phyloP scores from a whole-genome alignment of 2,888 invertebrate species.

The Andrena chrysosceles region DNA sequence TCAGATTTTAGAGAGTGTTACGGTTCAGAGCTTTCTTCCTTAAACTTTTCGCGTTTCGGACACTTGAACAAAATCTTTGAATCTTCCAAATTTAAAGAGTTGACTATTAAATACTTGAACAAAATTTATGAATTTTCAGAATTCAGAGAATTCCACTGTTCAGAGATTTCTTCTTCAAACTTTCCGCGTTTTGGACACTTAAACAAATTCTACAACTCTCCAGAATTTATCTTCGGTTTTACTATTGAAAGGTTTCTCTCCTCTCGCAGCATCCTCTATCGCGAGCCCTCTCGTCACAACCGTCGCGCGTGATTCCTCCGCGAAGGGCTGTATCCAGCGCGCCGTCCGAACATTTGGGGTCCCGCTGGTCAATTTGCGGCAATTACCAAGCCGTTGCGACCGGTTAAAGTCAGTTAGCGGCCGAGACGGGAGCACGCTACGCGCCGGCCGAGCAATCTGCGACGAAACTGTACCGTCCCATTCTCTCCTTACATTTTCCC shows the following conservation, averaged over 20 bases:
- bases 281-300: constrained; percentile 4
- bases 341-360: constrained; percentile 60
- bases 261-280: neutral
- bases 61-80: too few relatives aligned
- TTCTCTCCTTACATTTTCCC: neutral
- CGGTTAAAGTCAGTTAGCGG: constrained; percentile 76
- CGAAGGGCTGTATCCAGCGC: constrained; percentile 9
- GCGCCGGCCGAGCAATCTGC: neutral
- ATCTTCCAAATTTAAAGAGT: too few relatives aligned
- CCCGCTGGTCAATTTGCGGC: constrained; percentile 76
- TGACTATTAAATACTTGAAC: too few relatives aligned
- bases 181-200: too few relatives aligned
- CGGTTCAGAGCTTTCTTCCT: too few relatives aligned
- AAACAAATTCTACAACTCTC: too few relatives aligned
- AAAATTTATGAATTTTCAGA: too few relatives aligned
- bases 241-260: too few relatives aligned
- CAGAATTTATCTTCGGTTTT: neutral
- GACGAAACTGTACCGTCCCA: neutral
- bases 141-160: too few relatives aligned
- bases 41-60: too few relatives aligned
- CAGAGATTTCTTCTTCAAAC: too few relatives aligned
- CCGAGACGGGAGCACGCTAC: constrained; percentile 27
- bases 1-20: too few relatives aligned
- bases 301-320: constrained; percentile 54
- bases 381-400: constrained; percentile 76